These are phyloP conservation scores for Calameuta pallipes DNA, from an alignment of 2,888 invertebrate species.

Conservation along the genomic window DNA sequence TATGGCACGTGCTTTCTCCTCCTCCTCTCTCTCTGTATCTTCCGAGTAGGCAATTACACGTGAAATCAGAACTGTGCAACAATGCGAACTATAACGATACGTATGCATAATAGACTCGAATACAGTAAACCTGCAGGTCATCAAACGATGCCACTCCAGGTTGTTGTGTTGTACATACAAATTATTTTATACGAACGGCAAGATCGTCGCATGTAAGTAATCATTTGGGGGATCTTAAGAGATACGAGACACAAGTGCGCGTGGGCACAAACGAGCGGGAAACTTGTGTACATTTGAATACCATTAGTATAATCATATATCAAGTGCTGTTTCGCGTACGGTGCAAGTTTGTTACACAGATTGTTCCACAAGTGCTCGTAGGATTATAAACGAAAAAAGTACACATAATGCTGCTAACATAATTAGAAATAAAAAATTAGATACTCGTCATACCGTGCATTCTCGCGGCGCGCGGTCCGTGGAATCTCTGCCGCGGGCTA, in stretches of 20 bases:
- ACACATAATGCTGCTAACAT: background rate
- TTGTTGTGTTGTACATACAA: background rate
- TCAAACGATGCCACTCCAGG: background rate
- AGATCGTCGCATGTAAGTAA: background rate
- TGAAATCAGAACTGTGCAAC: conserved; percentile 14
- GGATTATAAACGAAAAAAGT: background rate
- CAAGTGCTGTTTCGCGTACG: background rate
- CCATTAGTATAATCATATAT: background rate
- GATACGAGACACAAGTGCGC: background rate
- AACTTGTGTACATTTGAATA: background rate
- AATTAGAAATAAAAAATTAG: background rate
- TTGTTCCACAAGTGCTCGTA: background rate
- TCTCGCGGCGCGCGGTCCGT: background rate
- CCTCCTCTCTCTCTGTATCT: background rate
- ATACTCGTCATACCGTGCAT: background rate
- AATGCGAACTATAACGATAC: background rate
- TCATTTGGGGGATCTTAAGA: background rate
- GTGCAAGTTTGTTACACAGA: background rate
- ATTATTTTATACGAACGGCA: background rate
- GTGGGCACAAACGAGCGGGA: too few species aligned
- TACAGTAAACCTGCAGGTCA: background rate
- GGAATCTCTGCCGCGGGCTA: conserved; percentile 1
- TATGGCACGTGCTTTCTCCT: conserved; percentile 8
- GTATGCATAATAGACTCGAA: background rate
- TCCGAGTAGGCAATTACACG: conserved; percentile 31